Percentiles rank a stretch among this genome's conserved stretches.
phyloP scores from a whole-genome alignment of 2,797 vertebrate species.

The Sebastolobus altivelis region DNA sequence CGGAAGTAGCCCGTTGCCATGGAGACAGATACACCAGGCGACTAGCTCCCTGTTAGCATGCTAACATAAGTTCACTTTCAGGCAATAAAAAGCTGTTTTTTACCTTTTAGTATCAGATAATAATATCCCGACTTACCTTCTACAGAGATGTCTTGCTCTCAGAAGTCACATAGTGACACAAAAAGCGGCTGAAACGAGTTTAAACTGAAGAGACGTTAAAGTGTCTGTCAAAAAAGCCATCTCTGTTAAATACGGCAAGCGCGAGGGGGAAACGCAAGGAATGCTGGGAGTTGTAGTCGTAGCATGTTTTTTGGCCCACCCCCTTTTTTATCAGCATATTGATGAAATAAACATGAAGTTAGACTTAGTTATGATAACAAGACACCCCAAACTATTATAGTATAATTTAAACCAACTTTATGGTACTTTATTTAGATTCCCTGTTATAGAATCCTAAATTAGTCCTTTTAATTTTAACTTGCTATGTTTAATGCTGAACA shows the following conservation, averaged over 20 bases:
- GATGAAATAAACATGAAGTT: neutral
- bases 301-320: neutral
- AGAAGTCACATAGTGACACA: neutral
- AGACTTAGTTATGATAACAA: neutral
- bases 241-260: neutral
- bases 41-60: conserved; percentile 34
- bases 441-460: neutral
- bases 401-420: neutral
- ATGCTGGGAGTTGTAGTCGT: conserved; percentile 60
- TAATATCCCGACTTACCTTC: conserved; percentile 29
- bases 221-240: neutral
- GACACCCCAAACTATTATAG: neutral
- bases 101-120: neutral
- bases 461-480: neutral
- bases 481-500: too few species aligned
- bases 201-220: neutral
- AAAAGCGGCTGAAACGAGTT: neutral
- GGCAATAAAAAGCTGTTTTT: rapidly evolving
- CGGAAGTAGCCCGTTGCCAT: conserved; percentile 61
- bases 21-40: conserved; percentile 65
- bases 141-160: rapidly evolving
- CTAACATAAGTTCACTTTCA: neutral
- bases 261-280: neutral
- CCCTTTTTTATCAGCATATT: neutral
- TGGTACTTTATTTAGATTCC: neutral